Evolutionary conservation across 2,113 vertebrate species (phyloP), one percentile per base, ranked within the genome.

Genomic region (Phyllopteryx taeniolatus): DNA sequence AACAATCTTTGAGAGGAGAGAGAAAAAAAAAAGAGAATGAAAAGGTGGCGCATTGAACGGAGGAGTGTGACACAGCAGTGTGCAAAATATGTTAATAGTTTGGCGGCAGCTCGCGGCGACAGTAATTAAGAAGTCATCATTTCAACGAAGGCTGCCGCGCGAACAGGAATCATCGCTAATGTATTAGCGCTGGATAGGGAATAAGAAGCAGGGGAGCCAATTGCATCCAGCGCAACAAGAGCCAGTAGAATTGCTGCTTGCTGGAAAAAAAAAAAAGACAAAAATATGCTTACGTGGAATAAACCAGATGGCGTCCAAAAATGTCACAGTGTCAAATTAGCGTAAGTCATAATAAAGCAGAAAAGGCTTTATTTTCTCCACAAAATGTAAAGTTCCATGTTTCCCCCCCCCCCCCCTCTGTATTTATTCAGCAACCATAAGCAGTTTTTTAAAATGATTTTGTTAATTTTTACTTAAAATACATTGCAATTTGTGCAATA

Each of bases 1-100:
- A 14, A 69, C 69, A 77, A 72, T 62, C 82, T 84, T 82, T 42
- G 81, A 49, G 75, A 84, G 20, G 4, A 35, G 1, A 35, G 12
- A 43, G 20, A 54, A n/a, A n/a, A 54, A 20, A 20, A n/a, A 54
- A n/a, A 56, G 7, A 56, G 53, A 56, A n/a, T 56, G 53, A n/a
- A 11, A 56, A 56, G 20, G n/a, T 56, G 20, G 20, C 10, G 53
- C 20, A 22, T 56, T 56, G 53, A n/a, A 10, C 11, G 6, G n/a
- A 22, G 2, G n/a, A 56, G 53, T 56, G 53, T 22, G 20, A 56
- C n/a, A 5, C 0, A 9, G 53, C 53, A 10, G 20, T n/a, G 49
- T 51, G 49, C 17, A 54, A 54, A 56, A 56, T 56, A 22, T 54
- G 53, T n/a, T n/a, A 54, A 54, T n/a, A 54, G n/a, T 8, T 3